Evolutionary conservation across 2,888 invertebrate genomes (phyloP), one percentile per base, ranked within the genome.

Genomic region (Molorchus minor): DNA sequence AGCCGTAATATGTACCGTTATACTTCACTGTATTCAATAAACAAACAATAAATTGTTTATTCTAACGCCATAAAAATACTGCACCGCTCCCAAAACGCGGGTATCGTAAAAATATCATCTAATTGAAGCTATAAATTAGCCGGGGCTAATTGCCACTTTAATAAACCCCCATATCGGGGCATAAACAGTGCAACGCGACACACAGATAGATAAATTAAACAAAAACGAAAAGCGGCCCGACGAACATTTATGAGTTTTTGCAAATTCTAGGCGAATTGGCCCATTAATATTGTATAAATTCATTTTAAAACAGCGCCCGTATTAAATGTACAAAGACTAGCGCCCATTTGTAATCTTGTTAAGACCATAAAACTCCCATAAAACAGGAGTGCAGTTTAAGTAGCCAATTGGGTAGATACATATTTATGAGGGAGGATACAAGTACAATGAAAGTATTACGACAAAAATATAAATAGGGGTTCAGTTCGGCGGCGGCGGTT

Each of bases 401-500:
- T 69, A 62, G 64, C 65, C 67, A 66, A 67, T 65, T 65, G 62
- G 41, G 56, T 53, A 47, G 65, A 67, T 72, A 66, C 70, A 72
- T 72, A 73, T 73, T 73, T 73, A 73, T 71, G 70, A 72, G 55
- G 35, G 38, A 33, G 16, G 49, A 43, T 60, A 67, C 63, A 62
- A 63, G 65, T 60, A 66, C 67, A 71, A 66, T 64, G 69, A 68
- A 71, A 71, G 69, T 70, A 69, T 71, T 70, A 70, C 57, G 67
- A 63, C 68, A 66, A 68, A 71, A 70, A 68, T 70, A 68, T 65
- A 64, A 68, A 62, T 62, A 60, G 58, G 35, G 15, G 47, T 35
- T 43, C 35, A 36, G 20, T 30, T 43, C 35, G 47, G 20, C 33
- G 21, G 35, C 35, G 20, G 5, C 8, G 25, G 8, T 8, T 25